Conservation (phyloP, 2,797 vertebrate genomes). For the Coregonus suidteri region DNA sequence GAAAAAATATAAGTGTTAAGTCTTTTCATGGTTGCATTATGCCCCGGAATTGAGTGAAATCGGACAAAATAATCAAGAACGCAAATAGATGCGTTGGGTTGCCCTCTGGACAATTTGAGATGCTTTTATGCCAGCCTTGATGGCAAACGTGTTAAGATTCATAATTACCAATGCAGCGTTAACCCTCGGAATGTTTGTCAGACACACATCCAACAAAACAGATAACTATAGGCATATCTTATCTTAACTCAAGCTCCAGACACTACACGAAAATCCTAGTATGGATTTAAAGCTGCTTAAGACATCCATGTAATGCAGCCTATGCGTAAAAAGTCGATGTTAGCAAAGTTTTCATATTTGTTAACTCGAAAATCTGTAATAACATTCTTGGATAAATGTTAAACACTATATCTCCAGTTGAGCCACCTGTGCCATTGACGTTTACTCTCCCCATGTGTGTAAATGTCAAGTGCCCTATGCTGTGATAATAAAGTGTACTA, state of each 20-base stretch:
- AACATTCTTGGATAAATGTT: neutral
- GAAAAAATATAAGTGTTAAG: conserved; percentile 10
- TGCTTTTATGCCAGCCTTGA: conserved; percentile 14
- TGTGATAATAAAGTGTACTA: neutral
- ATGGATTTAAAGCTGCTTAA: neutral
- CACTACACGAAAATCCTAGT: neutral
- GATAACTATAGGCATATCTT: conserved; percentile 8
- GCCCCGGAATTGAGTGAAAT: conserved; percentile 43
- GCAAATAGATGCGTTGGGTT: conserved; percentile 7
- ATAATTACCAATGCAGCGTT: conserved; percentile 22
- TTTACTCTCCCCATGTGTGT: neutral
- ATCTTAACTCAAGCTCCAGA: conserved; percentile 3
- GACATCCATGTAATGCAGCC: neutral
- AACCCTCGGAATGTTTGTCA: conserved; percentile 17
- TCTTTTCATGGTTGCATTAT: conserved; percentile 41
- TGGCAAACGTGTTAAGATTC: conserved; percentile 27
- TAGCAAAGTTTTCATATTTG: neutral
- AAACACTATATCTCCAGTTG: neutral
- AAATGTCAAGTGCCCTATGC: neutral
- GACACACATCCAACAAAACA: conserved; percentile 14
- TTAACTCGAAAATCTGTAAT: neutral
- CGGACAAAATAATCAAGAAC: conserved; percentile 17
- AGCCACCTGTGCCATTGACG: neutral
- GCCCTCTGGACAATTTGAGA: conserved; percentile 17
- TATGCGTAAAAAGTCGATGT: neutral